A percentile compares a stretch with the other conserved stretches of the same genome.
Conservation (phyloP, 2,888 invertebrate species). For the Crematogaster levior region DNA sequence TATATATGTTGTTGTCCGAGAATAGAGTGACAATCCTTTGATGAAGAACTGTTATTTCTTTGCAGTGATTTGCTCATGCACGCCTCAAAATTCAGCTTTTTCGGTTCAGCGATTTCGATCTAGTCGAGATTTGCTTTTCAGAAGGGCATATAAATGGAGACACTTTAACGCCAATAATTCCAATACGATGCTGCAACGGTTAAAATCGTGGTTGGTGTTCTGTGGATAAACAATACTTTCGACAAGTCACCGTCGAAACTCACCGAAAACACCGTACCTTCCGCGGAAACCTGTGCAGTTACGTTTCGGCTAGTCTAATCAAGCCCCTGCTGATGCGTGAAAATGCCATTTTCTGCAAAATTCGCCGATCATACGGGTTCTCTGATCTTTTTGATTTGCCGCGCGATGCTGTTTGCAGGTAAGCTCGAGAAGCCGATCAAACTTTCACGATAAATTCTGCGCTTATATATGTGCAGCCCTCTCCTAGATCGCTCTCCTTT, state of each 20-base stretch:
- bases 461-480: too few relatives aligned
- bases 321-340: slow-evolving; percentile 77
- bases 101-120: neutral
- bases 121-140: slow-evolving; percentile 76
- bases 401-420: neutral
- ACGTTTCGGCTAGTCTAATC: slow-evolving; percentile 77
- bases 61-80: too few relatives aligned
- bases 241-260: neutral
- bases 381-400: slow-evolving; percentile 16
- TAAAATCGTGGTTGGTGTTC: slow-evolving; percentile 44
- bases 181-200: slow-evolving; percentile 75
- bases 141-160: slow-evolving; percentile 80
- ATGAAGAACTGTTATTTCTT: neutral
- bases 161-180: slow-evolving; percentile 79
- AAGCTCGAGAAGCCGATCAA: neutral
- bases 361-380: neutral
- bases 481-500: too few relatives aligned
- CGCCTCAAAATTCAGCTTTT: neutral
- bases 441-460: too few relatives aligned
- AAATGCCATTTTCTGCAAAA: slow-evolving; percentile 70
- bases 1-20: too few relatives aligned
- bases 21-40: too few relatives aligned
- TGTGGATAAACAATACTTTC: neutral
- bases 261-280: slow-evolving; percentile 78
- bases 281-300: slow-evolving; percentile 78